Evolutionary conservation across 2,797 vertebrate species (phyloP), one percentile per base, ranked within the genome.

Genomic region (Sebastolobus altivelis): DNA sequence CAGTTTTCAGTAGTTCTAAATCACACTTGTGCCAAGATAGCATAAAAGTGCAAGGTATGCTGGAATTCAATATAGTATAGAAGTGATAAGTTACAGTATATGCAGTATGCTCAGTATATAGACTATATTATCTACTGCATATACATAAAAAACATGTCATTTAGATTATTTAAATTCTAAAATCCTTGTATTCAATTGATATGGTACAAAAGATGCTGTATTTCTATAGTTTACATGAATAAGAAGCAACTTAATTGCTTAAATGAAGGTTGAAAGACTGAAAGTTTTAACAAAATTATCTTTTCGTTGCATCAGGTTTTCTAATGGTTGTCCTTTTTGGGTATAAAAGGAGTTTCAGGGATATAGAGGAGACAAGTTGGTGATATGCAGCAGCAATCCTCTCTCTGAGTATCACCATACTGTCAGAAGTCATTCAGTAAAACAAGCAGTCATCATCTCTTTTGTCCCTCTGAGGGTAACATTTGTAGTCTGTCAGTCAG

Each of bases 401-500:
- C 27, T 25, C 46, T 38, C 38, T 12, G 29, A 38, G 67, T 58
- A 54, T 78, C 55, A 67, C 40, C 25, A 10, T 12, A 22, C 65
- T 77, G 63, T 81, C 85, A 87, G 38, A 80, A 81, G 58, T 49
- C 58, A 80, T 77, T 65, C 43, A 43, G 54, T 59, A 12, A 67
- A 71, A 71, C 58, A 35, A 22, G 37, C 61, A 40, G 52, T 75
- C 60, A 13, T 74, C 29, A 20, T 74, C 29, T 75, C 4, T 59
- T 70, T n/a, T 65, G 62, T 70, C 56, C 70, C 73, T 80, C 49
- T 60, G 49, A 86, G 72, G 69, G 54, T 16, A 60, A 79, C 67
- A 11, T 29, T 20, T 73, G 65, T 40, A 37, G 35, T 31, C 66
- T 81, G 80, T 85, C 87, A 68, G 37, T 46, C 0, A 4, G 35